Evolutionary conservation across 2,888 invertebrate species (phyloP).

Genomic region (Pollenia griseotomentosa): DNA sequence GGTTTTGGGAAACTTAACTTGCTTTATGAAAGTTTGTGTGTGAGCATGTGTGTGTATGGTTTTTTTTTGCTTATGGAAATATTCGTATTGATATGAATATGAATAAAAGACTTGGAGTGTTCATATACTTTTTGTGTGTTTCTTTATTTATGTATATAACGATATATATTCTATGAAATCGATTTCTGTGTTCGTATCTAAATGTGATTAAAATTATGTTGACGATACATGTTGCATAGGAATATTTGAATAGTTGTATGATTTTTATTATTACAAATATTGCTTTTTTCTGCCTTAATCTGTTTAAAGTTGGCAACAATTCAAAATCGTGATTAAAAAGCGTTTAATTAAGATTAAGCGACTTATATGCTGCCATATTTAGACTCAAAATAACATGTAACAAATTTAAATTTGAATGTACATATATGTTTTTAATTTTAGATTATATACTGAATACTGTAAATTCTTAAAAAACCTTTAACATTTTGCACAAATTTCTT

Average conservation of each 20-base stretch:
- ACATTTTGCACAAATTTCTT: too few species aligned
- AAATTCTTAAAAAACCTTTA: too few species aligned
- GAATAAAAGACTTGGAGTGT: conserved; percentile 3
- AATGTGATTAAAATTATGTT: conserved; percentile 2
- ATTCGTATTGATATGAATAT: conserved; percentile 30
- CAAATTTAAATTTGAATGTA: too few species aligned
- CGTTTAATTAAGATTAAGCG: conserved; percentile 22
- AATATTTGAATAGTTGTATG: conserved; percentile 9
- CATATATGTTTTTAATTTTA: too few species aligned
- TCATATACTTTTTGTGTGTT: neutral
- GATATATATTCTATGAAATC: neutral
- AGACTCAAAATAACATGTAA: too few species aligned
- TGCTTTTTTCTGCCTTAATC: conserved; percentile 10
- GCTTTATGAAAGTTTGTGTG: neutral
- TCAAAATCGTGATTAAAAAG: conserved; percentile 30
- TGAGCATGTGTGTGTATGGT: neutral
- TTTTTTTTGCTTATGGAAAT: conserved; percentile 26
- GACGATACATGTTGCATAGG: neutral
- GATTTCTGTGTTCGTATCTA: neutral
- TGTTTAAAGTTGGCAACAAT: conserved; percentile 25
- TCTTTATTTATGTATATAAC: neutral
- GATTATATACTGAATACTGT: too few species aligned
- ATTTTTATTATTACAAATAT: neutral
- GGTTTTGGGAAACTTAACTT: conserved; percentile 16
- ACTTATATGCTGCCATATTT: neutral